Base-by-base conservation (phyloP, 2,113 vertebrate species). In the Labrus mixtus region DNA sequence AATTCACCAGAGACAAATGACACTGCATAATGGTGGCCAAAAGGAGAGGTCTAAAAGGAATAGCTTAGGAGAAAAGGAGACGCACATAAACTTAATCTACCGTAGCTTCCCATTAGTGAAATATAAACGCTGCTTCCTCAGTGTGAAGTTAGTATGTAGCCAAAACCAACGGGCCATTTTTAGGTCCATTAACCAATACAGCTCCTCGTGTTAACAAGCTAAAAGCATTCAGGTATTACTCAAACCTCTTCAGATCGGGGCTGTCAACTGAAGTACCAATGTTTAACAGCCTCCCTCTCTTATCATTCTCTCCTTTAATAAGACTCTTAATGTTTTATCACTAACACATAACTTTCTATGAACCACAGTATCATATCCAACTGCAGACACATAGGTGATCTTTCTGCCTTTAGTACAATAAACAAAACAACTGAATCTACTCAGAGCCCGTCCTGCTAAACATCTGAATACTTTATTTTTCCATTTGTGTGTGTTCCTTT, bases 81-180 rank as follows among this genome's bases (percentile, higher is more conserved):
- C 22, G 17, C 56, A 56, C 4, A 78, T 20, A 63, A 64, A 63
- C 65, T 71, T 80, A 64, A 82, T 83, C 45, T 75, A 36, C 51
- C 41, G 6, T 51, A n/a, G 46, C 43, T 57, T 36, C 83, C 37
- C 48, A 62, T 75, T 63, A 65, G 53, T 53, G 22, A 17, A 43
- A 39, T 45, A 75, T 25, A 67, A 74, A 76, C 63, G 66, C 8
- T 36, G 17, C 43, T 41, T 13, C 20, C 63, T 15, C n/a, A 43
- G 39, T 10, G 8, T 20, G 39, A 60, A 77, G 25, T 62, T 12
- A 63, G 43, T 25, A 70, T 54, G 71, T 10, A 19, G 57, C 50
- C 29, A 63, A 69, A 72, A 75, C 83, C 66, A 78, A 19, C 66
- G 43, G 67, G 36, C 64, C 54, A 46, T 78, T 76, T 70, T 59